Evolutionary conservation across 2,888 invertebrate species (phyloP).

Genomic region (Clostera curtula): DNA sequence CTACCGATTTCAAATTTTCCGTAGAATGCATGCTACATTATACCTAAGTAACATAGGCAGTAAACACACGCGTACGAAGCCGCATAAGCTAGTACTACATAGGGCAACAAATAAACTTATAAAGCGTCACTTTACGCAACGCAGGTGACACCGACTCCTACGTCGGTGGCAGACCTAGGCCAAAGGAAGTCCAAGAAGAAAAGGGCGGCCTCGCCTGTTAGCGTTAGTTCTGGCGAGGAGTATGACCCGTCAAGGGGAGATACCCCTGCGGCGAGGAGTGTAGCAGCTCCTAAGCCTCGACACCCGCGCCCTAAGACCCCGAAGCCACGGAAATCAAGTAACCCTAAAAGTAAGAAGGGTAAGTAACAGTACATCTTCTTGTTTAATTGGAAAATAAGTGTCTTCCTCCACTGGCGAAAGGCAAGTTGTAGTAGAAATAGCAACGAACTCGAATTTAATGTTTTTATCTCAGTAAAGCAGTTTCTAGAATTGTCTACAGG

Average conservation of each 20-base stretch:
- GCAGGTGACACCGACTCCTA: conserved; percentile 44
- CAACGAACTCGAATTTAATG: too few relatives aligned
- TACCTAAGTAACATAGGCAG: too few relatives aligned
- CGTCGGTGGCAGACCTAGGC: conserved; percentile 54
- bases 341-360: conserved; percentile 48
- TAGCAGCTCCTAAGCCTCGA: conserved; percentile 58
- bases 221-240: conserved; percentile 67
- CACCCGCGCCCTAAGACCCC: conserved; percentile 39
- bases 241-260: conserved; percentile 61
- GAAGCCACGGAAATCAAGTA: conserved; percentile 48
- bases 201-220: conserved; percentile 53
- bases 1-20: too few relatives aligned
- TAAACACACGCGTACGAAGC: too few relatives aligned
- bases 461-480: too few relatives aligned
- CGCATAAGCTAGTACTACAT: too few relatives aligned
- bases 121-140: conserved; percentile 2
- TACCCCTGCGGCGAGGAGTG: conserved; percentile 54
- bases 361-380: background rate
- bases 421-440: too few relatives aligned
- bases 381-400: too few relatives aligned
- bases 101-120: too few relatives aligned
- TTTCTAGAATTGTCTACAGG: too few relatives aligned
- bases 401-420: too few relatives aligned
- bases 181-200: conserved; percentile 66
- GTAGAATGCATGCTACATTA: too few relatives aligned